Evolutionary conservation across 2,797 vertebrate genomes (phyloP), one percentile per base, ranked within the genome.

Genomic region (Xenops minutus): DNA sequence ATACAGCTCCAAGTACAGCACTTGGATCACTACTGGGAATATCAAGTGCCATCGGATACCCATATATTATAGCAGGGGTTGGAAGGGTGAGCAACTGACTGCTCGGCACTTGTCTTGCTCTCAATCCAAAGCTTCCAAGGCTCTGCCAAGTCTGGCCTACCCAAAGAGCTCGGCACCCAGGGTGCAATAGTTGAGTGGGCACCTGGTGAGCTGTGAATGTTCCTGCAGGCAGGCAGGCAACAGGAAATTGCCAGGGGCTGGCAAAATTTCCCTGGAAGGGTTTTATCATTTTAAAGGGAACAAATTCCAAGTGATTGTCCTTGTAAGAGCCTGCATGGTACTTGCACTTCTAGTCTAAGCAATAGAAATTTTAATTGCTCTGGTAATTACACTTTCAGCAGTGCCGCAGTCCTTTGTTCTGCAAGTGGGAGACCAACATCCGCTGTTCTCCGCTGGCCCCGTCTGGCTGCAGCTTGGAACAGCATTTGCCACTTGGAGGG

Each of bases 381-480:
- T 93, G 8, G 39, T 96, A 95, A 96, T 95, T 95, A 95, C 84
- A 89, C 68, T 96, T 89, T 52, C 88, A 85, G 86, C 68, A 93
- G 82, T n/a, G 72, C 90, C 79, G 91, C 59, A 5, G 80, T 90
- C 88, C 90, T 95, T 95, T 96, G 92, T 89, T 95, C 75, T 62
- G 68, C 17, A 37, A 87, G 78, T 7, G 12, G 64, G 62, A 94
- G 92, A 91, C 90, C 92, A 94, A 3, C 58, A 95, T 96, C 85
- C 0, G 12, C 92, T 95, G 96, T 75, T 94, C 96, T 94, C 89
- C 93, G 81, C 92, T 97, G 96, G 94, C 93, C 96, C 68, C 95
- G 2, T 97, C 96, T 96, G 96, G 96, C 90, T 95, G 95, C 88
- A 95, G 88, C 93, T 64, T 95, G 95, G 89, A 95, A 96, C 95